Conservation (phyloP, 2,113 vertebrate genomes). For the Pionites leucogaster region DNA sequence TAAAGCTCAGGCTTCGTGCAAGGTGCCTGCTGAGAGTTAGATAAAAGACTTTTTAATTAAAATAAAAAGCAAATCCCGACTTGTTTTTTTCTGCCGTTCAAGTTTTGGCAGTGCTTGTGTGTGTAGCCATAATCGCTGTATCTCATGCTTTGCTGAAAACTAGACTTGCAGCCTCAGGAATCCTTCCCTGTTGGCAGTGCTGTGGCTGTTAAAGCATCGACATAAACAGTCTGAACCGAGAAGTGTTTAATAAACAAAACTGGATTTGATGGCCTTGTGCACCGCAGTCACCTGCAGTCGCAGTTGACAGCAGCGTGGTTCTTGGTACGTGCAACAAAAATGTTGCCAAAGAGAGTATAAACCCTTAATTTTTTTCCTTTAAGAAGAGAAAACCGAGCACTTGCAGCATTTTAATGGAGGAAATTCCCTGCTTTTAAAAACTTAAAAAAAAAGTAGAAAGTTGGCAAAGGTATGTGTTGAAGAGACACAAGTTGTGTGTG, state of each 20-base stretch:
- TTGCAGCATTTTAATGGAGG: background rate
- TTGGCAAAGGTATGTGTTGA: background rate
- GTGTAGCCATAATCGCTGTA: background rate
- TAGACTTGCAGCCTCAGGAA: background rate
- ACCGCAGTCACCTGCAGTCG: background rate
- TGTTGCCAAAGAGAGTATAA: background rate
- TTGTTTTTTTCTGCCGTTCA: rapidly evolving
- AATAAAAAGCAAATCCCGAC: background rate
- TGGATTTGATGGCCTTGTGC: background rate
- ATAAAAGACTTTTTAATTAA: background rate
- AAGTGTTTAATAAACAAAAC: background rate
- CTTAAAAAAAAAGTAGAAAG: background rate
- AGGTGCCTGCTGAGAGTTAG: background rate
- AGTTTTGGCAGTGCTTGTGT: background rate
- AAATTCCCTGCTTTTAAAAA: background rate
- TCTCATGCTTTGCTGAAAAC: background rate
- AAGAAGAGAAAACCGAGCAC: background rate
- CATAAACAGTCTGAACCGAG: background rate
- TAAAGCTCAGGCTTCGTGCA: background rate
- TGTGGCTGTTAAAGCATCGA: background rate
- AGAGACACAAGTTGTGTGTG: background rate
- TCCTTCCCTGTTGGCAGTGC: background rate
- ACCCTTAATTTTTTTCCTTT: rapidly evolving
- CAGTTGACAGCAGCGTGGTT: background rate
- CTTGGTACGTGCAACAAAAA: background rate